Percentiles rank a stretch among this genome's conserved stretches.
Conservation (phyloP, 2,113 vertebrate species). For the Grammomys dolichurus region DNA sequence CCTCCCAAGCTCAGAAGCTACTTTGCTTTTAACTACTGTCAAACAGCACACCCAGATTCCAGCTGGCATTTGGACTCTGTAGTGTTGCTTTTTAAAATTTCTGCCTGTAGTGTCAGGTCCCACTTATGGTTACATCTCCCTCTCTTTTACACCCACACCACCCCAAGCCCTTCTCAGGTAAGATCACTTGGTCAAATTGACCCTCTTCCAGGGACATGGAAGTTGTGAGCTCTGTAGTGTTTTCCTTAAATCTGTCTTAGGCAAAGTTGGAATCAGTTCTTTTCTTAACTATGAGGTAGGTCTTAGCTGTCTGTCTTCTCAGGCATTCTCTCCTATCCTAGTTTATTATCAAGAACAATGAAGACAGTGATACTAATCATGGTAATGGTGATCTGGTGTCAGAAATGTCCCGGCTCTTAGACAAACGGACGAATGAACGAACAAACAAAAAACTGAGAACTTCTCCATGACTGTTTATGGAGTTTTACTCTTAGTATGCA, state of each 20-base stretch:
- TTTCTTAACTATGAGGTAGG: slow-evolving; percentile 5
- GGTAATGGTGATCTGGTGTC: background rate
- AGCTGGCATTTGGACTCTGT: background rate
- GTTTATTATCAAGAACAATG: background rate
- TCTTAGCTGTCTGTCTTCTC: background rate
- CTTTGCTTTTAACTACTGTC: slow-evolving; percentile 24
- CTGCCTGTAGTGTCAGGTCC: background rate
- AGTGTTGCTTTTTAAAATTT: background rate
- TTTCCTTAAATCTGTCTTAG: background rate
- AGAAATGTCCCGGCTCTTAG: background rate
- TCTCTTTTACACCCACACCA: background rate
- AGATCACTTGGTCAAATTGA: background rate
- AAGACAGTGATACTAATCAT: background rate
- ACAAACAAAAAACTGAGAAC: background rate
- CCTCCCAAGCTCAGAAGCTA: slow-evolving; percentile 58
- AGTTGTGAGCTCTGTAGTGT: background rate
- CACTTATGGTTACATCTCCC: background rate
- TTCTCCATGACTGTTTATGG: background rate
- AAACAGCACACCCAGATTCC: background rate
- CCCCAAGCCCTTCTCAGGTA: background rate
- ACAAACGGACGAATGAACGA: background rate
- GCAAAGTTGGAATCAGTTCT: slow-evolving; percentile 5
- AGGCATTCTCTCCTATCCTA: background rate
- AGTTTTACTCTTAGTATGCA: background rate
- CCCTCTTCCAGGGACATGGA: background rate